Conservation (phyloP, 2,888 invertebrate species). For the Agonum fuliginosum region DNA sequence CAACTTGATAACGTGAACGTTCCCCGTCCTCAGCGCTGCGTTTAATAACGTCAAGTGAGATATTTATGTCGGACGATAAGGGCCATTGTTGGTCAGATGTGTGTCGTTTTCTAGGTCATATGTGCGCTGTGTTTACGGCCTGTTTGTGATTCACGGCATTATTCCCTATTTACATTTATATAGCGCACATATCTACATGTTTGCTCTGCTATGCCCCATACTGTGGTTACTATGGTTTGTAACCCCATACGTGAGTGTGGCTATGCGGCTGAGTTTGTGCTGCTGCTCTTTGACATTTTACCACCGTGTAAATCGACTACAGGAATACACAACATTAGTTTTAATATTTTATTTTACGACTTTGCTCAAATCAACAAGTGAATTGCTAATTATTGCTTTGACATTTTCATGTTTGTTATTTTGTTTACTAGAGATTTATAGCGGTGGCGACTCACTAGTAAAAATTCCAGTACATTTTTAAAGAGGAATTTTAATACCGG, state of each 20-base stretch:
- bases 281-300: no score
- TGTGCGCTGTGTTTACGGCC: slow-evolving; percentile 57
- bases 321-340: no score
- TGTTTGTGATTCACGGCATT: slow-evolving; percentile 58
- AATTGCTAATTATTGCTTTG: no score
- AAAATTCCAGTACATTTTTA: no score
- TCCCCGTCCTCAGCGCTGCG: slow-evolving; percentile 3
- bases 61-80: slow-evolving; percentile 58
- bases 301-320: no score
- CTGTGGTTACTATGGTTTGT: slow-evolving; percentile 8
- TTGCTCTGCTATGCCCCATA: background rate
- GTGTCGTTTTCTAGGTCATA: slow-evolving; percentile 59
- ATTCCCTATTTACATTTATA: slow-evolving; percentile 59
- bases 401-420: background rate
- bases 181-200: slow-evolving; percentile 52
- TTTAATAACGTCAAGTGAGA: slow-evolving; percentile 57
- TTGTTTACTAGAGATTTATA: background rate
- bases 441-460: no score
- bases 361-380: no score
- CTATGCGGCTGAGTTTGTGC: no score
- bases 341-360: no score
- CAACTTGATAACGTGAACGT: slow-evolving; percentile 42
- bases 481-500: no score
- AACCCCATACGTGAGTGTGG: no score
- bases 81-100: slow-evolving; percentile 59